Percentiles rank a stretch among this genome's conserved stretches.
These are phyloP conservation scores for Aulostomus chinensis DNA, from an alignment of 2,797 vertebrate species.

Conservation along the genomic window DNA sequence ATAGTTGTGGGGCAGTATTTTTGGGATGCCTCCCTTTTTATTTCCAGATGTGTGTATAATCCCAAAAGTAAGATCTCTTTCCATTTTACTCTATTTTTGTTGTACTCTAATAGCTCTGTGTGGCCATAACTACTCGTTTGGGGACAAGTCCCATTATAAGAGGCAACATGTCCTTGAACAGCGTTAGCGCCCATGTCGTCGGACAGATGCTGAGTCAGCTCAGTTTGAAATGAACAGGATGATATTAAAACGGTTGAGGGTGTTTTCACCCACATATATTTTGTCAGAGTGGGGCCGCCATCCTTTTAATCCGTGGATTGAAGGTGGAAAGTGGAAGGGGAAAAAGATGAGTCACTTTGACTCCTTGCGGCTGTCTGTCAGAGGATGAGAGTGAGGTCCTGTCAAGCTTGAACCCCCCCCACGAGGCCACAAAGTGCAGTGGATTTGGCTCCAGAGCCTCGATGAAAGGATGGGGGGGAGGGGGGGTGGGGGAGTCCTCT, in stretches of 20 bases:
- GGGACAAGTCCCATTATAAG: no score
- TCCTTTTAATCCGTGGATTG: background rate
- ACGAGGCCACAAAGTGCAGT: background rate
- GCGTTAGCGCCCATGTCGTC: no score
- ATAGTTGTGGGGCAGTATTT: no score
- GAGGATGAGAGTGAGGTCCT: conserved; percentile 22
- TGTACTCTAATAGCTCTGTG: no score
- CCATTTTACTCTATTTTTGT: no score
- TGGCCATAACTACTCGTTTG: no score
- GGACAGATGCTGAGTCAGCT: no score
- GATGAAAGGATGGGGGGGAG: conserved; percentile 44
- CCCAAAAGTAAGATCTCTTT: no score
- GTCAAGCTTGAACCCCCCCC: conserved; percentile 9
- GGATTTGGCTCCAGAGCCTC: conserved; percentile 21
- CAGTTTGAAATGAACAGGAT: no score
- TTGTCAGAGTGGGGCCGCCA: background rate
- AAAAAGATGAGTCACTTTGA: conserved; percentile 19
- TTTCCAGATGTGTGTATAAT: no score
- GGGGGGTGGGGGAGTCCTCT: conserved; percentile 51
- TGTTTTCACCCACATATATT: background rate
- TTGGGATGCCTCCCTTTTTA: no score
- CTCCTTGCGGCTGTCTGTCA: background rate
- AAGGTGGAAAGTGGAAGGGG: background rate
- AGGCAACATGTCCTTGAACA: no score
- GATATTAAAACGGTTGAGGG: conserved; percentile 7